Evolutionary conservation across 2,797 vertebrate species (phyloP).

Genomic region (Sandelia bainsii): DNA sequence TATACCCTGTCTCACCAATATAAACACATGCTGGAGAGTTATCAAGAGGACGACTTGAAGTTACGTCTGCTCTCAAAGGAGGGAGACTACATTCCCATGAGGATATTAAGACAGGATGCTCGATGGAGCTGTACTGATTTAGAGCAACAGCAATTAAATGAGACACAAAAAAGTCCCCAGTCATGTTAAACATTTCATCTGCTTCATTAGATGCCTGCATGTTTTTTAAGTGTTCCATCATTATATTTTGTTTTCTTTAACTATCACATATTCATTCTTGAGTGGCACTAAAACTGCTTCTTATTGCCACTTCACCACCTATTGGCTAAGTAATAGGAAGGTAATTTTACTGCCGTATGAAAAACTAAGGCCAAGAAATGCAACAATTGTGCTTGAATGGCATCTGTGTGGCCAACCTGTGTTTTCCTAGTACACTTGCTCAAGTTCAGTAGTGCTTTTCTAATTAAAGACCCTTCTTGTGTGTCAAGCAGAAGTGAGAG

Average conservation of each 20-base stretch:
- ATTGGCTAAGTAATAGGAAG: background rate
- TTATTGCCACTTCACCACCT: conserved; percentile 5
- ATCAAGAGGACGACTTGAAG: conserved; percentile 61
- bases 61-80: conserved; percentile 47
- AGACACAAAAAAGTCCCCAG: conserved; percentile 3
- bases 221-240: conserved; percentile 14
- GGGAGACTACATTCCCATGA: conserved; percentile 18
- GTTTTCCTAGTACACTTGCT: conserved; percentile 48
- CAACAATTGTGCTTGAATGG: background rate
- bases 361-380: conserved; percentile 6
- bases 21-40: conserved; percentile 73
- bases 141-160: conserved; percentile 22
- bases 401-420: background rate
- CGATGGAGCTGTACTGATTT: conserved; percentile 36
- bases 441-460: conserved; percentile 60
- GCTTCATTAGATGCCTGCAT: conserved; percentile 14
- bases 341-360: conserved; percentile 20
- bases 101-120: conserved; percentile 29
- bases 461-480: conserved; percentile 68
- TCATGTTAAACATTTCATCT: conserved; percentile 13
- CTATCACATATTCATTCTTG: background rate
- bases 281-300: conserved; percentile 17
- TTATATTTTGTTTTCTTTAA: conserved; percentile 6
- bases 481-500: conserved; percentile 36
- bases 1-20: conserved; percentile 74